These are phyloP conservation scores for Bacillus rossius DNA, from an alignment of 1,140 invertebrate genomes.

Conservation along the genomic window DNA sequence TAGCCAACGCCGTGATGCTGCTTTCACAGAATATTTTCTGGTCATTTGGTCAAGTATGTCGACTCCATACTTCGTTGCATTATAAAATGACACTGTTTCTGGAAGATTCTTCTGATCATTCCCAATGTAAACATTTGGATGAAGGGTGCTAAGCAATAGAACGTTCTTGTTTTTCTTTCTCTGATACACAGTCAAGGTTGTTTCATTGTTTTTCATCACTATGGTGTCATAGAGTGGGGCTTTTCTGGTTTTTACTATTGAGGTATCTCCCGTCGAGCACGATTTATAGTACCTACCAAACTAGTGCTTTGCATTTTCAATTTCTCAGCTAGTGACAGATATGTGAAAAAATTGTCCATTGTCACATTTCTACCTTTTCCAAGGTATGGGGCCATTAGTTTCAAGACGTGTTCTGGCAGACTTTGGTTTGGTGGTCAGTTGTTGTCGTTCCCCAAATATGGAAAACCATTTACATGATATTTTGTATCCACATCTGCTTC, in stretches of 20 bases:
- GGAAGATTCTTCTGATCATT: conserved; percentile 19
- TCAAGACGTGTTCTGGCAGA: conserved; percentile 6
- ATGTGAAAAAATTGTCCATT: conserved; percentile 34
- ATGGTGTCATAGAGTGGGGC: not conserved
- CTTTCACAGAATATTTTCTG: conserved; percentile 13
- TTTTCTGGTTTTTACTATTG: too few species aligned
- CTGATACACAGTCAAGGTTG: conserved; percentile 25
- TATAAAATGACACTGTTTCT: conserved; percentile 25
- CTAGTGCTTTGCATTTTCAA: conserved; percentile 1
- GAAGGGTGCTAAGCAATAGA: conserved; percentile 19
- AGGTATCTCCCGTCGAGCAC: not conserved
- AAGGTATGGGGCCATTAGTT: conserved; percentile 27
- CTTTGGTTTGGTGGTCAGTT: not conserved
- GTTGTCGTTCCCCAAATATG: conserved; percentile 3
- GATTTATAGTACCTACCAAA: conserved; percentile 21
- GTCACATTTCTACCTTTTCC: conserved; percentile 28
- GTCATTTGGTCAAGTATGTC: conserved; percentile 21
- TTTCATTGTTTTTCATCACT: conserved; percentile 18
- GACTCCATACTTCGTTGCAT: conserved; percentile 25
- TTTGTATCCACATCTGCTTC: not conserved
- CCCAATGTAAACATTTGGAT: conserved; percentile 21
- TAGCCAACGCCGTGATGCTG: conserved; percentile 17
- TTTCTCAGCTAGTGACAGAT: conserved; percentile 23
- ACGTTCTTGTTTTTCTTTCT: conserved; percentile 24
- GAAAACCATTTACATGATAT: conserved; percentile 9